Percentiles rank a stretch among this genome's conserved stretches.
phyloP scores from a whole-genome alignment of 2,888 invertebrate genomes.

The Onthophagus sagittarius region DNA sequence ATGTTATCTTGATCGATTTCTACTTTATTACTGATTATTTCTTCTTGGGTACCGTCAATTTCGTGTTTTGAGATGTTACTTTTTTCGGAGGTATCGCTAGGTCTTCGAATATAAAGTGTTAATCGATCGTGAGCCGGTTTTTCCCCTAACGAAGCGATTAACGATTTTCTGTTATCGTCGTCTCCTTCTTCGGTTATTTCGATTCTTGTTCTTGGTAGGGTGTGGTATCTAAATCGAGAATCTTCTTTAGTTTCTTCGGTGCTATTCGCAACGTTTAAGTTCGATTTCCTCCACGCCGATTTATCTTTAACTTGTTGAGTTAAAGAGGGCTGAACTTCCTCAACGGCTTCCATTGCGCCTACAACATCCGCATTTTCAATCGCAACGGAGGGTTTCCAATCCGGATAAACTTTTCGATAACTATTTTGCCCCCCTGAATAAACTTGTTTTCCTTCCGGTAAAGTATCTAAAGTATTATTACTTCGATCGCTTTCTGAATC shows the following conservation, averaged over 20 bases:
- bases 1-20: conserved; percentile 89
- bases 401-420: conserved; percentile 65
- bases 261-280: conserved; percentile 59
- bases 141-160: conserved; percentile 56
- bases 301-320: conserved; percentile 72
- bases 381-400: conserved; percentile 76
- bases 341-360: conserved; percentile 80
- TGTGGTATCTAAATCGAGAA: conserved; percentile 56
- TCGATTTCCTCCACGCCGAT: conserved; percentile 73
- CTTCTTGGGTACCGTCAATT: conserved; percentile 26
- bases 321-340: conserved; percentile 49
- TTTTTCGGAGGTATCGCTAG: conserved; percentile 39
- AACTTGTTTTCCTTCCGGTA: conserved; percentile 66
- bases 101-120: conserved; percentile 57
- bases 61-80: conserved; percentile 19
- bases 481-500: conserved; percentile 83
- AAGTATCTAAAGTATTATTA: conserved; percentile 60
- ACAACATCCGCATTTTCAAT: conserved; percentile 81
- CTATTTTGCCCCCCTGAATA: conserved; percentile 47
- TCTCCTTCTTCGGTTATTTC: conserved; percentile 47
- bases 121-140: conserved; percentile 53
- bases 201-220: conserved; percentile 41
- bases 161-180: conserved; percentile 49
- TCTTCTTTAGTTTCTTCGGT: conserved; percentile 64
- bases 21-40: conserved; percentile 57